Conservation (phyloP, 2,797 vertebrate species). For the Lycodopsis pacificus region DNA sequence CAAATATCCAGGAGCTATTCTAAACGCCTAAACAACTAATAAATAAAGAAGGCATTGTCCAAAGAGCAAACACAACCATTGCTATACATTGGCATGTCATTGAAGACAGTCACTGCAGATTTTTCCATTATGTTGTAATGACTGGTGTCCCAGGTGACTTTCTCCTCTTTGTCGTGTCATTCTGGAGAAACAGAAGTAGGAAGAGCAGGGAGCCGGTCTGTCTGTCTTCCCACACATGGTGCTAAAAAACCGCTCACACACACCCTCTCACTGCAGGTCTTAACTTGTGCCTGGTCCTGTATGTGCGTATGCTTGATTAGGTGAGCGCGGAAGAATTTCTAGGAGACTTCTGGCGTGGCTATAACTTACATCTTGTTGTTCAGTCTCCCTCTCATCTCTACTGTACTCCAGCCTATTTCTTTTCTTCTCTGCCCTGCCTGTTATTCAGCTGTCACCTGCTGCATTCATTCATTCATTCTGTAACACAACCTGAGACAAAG, state of each 20-base stretch:
- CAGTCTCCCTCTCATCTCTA: neutral
- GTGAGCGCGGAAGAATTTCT: slow-evolving; percentile 39
- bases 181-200: slow-evolving; percentile 34
- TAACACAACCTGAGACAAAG: slow-evolving; percentile 26
- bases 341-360: slow-evolving; percentile 20
- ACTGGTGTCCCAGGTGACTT: slow-evolving; percentile 12
- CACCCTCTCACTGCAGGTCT: slow-evolving; percentile 65
- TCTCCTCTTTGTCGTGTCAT: slow-evolving; percentile 43
- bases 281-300: slow-evolving; percentile 48
- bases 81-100: neutral
- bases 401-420: neutral
- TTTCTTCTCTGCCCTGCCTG: slow-evolving; percentile 10
- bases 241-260: slow-evolving; percentile 39
- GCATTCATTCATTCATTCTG: slow-evolving; percentile 43
- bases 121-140: neutral
- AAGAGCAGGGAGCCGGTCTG: slow-evolving; percentile 38
- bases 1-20: neutral
- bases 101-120: slow-evolving; percentile 3
- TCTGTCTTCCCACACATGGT: slow-evolving; percentile 53
- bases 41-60: neutral
- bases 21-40: neutral
- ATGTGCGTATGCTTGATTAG: slow-evolving; percentile 26
- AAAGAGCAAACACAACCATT: neutral
- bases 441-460: slow-evolving; percentile 48
- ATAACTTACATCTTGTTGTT: slow-evolving; percentile 26